Evolutionary conservation across 1,140 invertebrate species (phyloP), one percentile per base, ranked within the genome.

Genomic region (Zaprionus tsacasi): DNA sequence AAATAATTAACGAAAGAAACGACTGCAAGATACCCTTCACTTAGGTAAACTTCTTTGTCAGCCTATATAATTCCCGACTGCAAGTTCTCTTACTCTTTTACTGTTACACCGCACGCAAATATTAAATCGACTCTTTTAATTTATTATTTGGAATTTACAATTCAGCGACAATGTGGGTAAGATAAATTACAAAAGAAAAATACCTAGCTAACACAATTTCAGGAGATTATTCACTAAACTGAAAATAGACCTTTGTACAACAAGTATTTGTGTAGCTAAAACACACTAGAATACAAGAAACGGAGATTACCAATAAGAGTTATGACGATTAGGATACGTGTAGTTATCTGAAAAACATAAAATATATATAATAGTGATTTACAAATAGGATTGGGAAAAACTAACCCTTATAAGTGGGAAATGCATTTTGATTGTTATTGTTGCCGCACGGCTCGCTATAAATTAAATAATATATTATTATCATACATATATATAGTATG

Each of bases 231-330:
- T 25, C 17, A 50, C 11, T 21, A 25, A 50, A 50, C 21, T 17
- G 17, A 50, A 50, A 11, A 21, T 17, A 50, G 17, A 48, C 45
- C 45, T 25, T 50, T 8, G 45, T n/a, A 50, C 45, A 50, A 50
- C 45, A 12, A 50, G 21, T 50, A 50, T 11, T 21, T 21, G 17
- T 50, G 45, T 8, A 50, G 17, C 12, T 11, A n/a, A 40, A 5
- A n/a, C 38, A 40, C 38, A 50, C 45, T 50, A 50, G 10, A 38
- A 13, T 0, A 50, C 15, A 12, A 45, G n/a, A 45, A n/a, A 45
- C 15, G 40, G n/a, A 15, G 6, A 50, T n/a, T 50, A 50, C 45
- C 45, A 50, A 50, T 50, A 50, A 12, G 45, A 50, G 45, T 17
- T 50, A 6, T 17, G 45, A 50, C 45, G 15, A 25, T 50, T 50